Evolutionary conservation across 23 tunicate species (phyloP), one percentile per base, ranked within the genome.

Genomic region (Halocynthia aurantium): DNA sequence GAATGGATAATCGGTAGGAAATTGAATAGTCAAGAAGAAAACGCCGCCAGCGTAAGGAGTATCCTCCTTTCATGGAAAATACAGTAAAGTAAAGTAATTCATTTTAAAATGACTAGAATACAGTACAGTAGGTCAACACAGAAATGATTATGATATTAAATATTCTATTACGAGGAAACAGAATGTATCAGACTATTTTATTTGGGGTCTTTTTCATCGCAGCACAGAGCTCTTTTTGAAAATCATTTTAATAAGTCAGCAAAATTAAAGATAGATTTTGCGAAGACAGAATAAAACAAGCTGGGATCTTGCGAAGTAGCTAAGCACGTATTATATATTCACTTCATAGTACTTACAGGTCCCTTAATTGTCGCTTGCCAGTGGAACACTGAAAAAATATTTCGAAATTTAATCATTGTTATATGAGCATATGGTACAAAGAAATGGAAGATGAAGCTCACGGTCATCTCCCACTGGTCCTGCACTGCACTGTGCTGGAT

Each of bases 321-420:
- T 85, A 18, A 82, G 76, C 7, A 75, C 85, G 7, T 31, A 12
- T 85, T 86, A 68, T 55, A 80, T 72, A 18, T 20, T 40, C 1
- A 67, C 21, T 18, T 18, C 11, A 67, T 67, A 50, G 50, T 11
- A 81, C 88, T 80, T 86, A 74, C 89, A 0, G 98, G 98, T 50
- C 98, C 98, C 84, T 82, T 86, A 6, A 92, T 92, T 12, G 93
- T 86, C 9, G 98, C 98, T 78, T 92, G 93, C 98, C 98, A 92
- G 65, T 92, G 98, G 68, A 92, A 92, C 72, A 58, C 93, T 87
- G 64, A 50, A 76, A 76, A 76, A 68, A 70, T 31, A 31, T 31
- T 31, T 31, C 44, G 44, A 31, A 31, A 31, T 31, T 31, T 31
- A 31, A 31, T 31, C 44, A 4, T 4, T 31, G 44, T 31, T 31